Base-by-base conservation (phyloP, 2,888 invertebrate species). In the Alentia gelatinosa region DNA sequence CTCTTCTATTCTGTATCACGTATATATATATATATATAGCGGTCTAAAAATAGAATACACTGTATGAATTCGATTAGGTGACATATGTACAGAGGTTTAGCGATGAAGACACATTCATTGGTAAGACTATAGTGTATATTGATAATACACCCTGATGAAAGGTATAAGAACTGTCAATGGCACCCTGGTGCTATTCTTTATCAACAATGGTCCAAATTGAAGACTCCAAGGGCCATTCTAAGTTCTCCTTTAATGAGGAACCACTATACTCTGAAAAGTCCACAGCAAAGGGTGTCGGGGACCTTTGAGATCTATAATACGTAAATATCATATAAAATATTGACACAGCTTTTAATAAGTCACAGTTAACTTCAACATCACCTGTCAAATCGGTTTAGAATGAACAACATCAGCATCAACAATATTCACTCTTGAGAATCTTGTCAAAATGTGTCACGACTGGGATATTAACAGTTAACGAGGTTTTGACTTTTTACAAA, bases 31-130 rank as follows among this genome's bases (percentile, higher is more conserved):
- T n/a, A n/a, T n/a, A n/a, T n/a, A n/a, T 79, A 37, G n/a, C 37
- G 39, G 37, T 79, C 79, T 79, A 79, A 79, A 79, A 79, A 79
- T 79, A 79, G 79, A 79, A 39, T 79, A 79, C 79, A 79, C 79
- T 79, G 79, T 79, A 79, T 79, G 79, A 79, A 79, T 79, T 35
- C 39, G 79, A 35, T 79, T 79, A 79, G 79, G 39, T 79, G 39
- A 39, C 79, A 79, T 35, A 39, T 79, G 39, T 79, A 79, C 79
- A 79, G 37, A 79, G 79, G 79, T 39, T 79, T 39, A 79, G 19
- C 39, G 79, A 79, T 39, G 79, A 79, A 79, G 79, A 79, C 79
- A 79, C 79, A 35, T 79, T 79, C 39, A 79, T 79, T 79, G 79
- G 79, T 79, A 79, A 79, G 79, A 79, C 37, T 79, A 39, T 23